Base-by-base conservation (phyloP, 1,140 invertebrate genomes). In the Papilio machaon region DNA sequence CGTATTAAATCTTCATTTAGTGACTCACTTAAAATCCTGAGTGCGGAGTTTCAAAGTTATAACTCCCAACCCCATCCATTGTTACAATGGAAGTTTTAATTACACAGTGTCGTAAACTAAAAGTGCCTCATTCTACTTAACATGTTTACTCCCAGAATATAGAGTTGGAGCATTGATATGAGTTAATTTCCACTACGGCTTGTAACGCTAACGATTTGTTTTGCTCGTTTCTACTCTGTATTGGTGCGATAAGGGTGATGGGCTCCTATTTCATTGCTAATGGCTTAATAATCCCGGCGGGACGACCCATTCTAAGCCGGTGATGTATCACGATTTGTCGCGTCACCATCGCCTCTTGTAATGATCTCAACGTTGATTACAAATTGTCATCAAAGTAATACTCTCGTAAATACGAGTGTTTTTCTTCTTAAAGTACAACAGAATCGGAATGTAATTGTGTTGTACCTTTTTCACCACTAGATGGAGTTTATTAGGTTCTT, bases 211-310 rank as follows among this genome's bases (percentile, higher is more conserved):
- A 84, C 85, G 85, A 88, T 91, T 89, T 89, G 85, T 89, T 89
- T 88, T 85, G 85, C 86, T 90, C 85, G 85, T 85, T 84, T 82
- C 81, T 82, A 84, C 84, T 78, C 85, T 89, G 84, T 81, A 79
- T 75, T 80, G 81, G 76, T 9, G 73, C 82, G 89, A 90, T 88
- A 89, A 87, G 86, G 85, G 82, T 80, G 47, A 67, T 64, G 67
- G 80, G 80, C 75, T 87, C 82, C 85, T 88, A 88, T 89, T 90
- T 90, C 85, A 91, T 88, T 87, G 85, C 84, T 89, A 90, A 90
- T 89, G 82, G 86, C 86, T 89, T 87, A 91, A 90, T 89, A 88
- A 87, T 89, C 82, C 85, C 84, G 81, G 54, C 58, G 58, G 86
- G 82, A 85, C 82, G 82, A 84, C 82, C 86, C 67, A 86, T 23